Conservation (phyloP, 2,888 invertebrate species). For the Drosophila peninsularis region DNA sequence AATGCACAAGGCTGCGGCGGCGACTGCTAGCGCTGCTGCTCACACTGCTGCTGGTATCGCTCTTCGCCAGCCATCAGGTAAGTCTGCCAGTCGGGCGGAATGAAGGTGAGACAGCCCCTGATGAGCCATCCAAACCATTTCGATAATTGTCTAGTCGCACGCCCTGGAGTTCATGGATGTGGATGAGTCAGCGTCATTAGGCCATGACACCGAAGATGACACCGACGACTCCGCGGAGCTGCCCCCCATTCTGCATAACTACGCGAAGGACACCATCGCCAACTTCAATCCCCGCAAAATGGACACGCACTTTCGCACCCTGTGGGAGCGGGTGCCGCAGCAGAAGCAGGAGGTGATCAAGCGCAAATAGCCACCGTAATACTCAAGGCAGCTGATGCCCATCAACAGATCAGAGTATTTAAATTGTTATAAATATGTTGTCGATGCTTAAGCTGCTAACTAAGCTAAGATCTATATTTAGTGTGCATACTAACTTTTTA, state of each 20-base stretch:
- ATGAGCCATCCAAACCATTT: not conserved
- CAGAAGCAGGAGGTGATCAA: conserved; percentile 67
- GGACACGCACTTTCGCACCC: conserved; percentile 57
- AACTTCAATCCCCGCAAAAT: conserved; percentile 64
- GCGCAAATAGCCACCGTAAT: conserved; percentile 28
- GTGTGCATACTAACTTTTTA: not conserved
- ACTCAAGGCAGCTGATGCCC: not conserved
- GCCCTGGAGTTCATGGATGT: conserved; percentile 62
- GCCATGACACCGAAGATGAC: conserved; percentile 35
- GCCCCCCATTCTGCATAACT: conserved; percentile 46
- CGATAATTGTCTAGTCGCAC: conserved; percentile 21
- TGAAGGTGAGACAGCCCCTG: not conserved
- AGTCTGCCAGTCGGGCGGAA: not conserved
- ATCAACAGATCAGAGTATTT: not conserved
- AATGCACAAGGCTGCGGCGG: conserved; percentile 11
- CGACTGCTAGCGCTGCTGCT: conserved; percentile 12
- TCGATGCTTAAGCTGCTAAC: not conserved
- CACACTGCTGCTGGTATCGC: conserved; percentile 11
- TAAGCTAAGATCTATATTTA: no score
- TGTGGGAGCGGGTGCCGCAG: conserved; percentile 57
- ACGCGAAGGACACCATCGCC: conserved; percentile 60
- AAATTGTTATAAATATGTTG: not conserved
- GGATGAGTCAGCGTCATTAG: conserved; percentile 48
- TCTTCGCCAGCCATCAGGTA: conserved; percentile 35
- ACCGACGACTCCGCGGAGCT: conserved; percentile 51